These are phyloP conservation scores for Chirona hameri DNA, from an alignment of 2,888 invertebrate species.

Conservation along the genomic window DNA sequence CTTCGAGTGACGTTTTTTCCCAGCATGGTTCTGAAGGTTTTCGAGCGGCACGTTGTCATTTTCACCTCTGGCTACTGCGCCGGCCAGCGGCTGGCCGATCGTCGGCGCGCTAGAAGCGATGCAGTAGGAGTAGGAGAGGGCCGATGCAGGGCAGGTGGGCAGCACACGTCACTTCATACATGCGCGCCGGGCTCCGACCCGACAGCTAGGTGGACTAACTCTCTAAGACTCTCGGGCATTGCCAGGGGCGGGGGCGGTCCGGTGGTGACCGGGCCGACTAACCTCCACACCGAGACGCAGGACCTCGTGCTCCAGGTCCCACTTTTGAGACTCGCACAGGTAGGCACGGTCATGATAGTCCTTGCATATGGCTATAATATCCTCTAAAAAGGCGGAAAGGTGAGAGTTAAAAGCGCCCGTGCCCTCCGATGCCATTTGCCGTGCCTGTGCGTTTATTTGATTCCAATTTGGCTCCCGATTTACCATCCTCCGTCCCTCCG, in stretches of 20 bases:
- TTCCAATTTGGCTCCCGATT: no score
- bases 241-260: neutral
- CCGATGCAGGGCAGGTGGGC: neutral
- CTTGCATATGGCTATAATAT: conserved; percentile 89
- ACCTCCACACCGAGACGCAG: conserved; percentile 23
- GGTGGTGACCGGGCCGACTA: neutral
- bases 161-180: neutral
- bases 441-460: no score
- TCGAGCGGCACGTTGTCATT: no score
- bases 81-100: no score
- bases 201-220: neutral
- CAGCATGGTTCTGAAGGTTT: no score
- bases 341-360: conserved; percentile 95
- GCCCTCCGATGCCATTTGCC: no score
- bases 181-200: neutral
- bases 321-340: conserved; percentile 98
- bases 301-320: conserved; percentile 99
- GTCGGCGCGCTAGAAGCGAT: neutral
- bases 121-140: no score
- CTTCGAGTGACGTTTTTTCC: no score
- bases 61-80: no score
- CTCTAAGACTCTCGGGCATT: neutral
- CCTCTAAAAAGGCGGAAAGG: conserved; percentile 54
- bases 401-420: no score
- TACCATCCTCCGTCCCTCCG: no score